Evolutionary conservation across 2,797 vertebrate genomes (phyloP).

Genomic region (Heteromormyrus szaboi): DNA sequence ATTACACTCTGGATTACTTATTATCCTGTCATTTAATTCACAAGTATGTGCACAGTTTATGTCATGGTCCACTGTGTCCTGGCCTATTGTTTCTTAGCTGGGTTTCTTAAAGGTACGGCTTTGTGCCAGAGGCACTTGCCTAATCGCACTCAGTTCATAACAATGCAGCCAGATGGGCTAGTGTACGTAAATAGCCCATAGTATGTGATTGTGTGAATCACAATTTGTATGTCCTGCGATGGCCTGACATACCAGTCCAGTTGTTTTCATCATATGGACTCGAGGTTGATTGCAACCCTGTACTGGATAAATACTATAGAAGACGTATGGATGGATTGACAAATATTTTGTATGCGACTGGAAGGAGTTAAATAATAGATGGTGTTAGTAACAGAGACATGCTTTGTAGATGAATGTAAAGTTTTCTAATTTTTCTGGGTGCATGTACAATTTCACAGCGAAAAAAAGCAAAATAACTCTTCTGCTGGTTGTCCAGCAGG

Average conservation of each 20-base stretch:
- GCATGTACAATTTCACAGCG: neutral
- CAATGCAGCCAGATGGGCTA: neutral
- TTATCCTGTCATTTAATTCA: neutral
- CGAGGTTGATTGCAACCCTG: neutral
- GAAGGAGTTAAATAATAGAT: neutral
- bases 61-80: neutral
- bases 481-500: constrained; percentile 53
- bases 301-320: neutral
- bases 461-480: neutral
- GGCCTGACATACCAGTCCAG: neutral
- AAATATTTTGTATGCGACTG: neutral
- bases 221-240: neutral
- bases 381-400: neutral
- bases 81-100: neutral
- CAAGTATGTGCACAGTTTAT: neutral
- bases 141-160: neutral
- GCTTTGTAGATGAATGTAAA: neutral
- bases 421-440: neutral
- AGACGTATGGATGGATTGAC: neutral
- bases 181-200: neutral
- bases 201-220: neutral
- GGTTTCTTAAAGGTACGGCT: neutral
- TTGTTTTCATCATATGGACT: neutral
- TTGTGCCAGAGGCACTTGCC: neutral
- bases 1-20: neutral